These are phyloP conservation scores for Xestobium rufovillosum DNA, from an alignment of 2,888 invertebrate species.

Conservation along the genomic window DNA sequence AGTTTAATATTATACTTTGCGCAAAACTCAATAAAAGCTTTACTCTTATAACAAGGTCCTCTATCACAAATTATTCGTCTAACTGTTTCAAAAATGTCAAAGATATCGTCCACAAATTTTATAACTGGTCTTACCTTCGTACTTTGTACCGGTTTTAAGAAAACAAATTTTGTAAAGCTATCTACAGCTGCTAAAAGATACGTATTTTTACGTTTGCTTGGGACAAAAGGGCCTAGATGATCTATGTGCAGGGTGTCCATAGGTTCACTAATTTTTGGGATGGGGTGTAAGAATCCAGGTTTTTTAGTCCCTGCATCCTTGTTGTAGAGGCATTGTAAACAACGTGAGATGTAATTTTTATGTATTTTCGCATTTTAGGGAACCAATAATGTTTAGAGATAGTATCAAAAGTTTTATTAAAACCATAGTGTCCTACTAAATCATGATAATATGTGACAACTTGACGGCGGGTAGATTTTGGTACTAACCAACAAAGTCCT, in stretches of 20 bases:
- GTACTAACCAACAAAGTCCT: too few species aligned
- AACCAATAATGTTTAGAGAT: constrained; percentile 24
- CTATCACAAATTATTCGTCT: constrained; percentile 21
- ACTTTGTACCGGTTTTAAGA: constrained; percentile 29
- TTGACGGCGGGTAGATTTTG: too few species aligned
- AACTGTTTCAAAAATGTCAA: constrained; percentile 19
- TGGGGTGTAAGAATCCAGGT: constrained; percentile 23
- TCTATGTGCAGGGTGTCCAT: constrained; percentile 23
- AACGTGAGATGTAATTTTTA: constrained; percentile 29
- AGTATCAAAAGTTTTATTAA: constrained; percentile 24
- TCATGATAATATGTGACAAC: too few species aligned
- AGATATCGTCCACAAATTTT: too few species aligned
- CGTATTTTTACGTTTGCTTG: constrained; percentile 28
- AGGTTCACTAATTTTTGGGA: constrained; percentile 17
- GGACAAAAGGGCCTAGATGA: constrained; percentile 22
- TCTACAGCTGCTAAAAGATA: constrained; percentile 34
- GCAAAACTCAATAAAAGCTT: constrained; percentile 16
- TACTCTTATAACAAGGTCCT: constrained; percentile 20
- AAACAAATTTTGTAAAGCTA: constrained; percentile 34
- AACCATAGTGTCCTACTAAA: too few species aligned
- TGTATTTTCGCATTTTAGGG: constrained; percentile 24
- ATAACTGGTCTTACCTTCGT: constrained; percentile 21
- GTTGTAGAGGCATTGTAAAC: constrained; percentile 31
- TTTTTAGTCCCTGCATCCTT: constrained; percentile 26
- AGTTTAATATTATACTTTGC: constrained; percentile 19